Base-by-base conservation (phyloP, 2,888 invertebrate genomes). In the Acheta domesticus region DNA sequence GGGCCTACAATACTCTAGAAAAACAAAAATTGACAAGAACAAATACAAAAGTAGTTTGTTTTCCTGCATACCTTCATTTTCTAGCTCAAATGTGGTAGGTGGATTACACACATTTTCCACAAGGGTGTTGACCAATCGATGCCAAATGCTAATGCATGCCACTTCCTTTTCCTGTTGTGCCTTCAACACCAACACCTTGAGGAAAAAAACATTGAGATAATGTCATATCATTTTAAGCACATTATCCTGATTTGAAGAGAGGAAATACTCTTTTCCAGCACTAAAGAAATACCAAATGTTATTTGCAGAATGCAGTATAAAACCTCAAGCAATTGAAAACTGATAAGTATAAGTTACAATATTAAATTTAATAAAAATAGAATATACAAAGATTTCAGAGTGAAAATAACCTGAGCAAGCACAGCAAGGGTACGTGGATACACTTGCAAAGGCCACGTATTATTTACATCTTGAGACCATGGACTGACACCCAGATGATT, bases 131-230 rank as follows among this genome's bases (percentile, higher is more conserved):
- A 98, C 92, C 21, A 97, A 89, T 85, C 96, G 91, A 86, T 95
- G 94, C 96, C 98, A 97, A 86, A 98, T 96, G 78, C 94, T 93
- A 74, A 97, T 92, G 83, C 97, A 96, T 48, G 94, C 93, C 49
- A 94, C 93, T 88, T 98, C 97, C 83, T 96, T 94, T 84, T 96
- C 96, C 77, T 93, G 92, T 81, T 94, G 93, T 48, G 94, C 91
- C 85, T 95, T 93, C 83, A 93, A 88, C 21, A 97, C 87, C 50
- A 97, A 88, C 84, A 96, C 93, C 87, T 91, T 36, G 36, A 36
- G 36, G 8, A 36, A 8, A 8, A 36, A 36, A 36, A 36, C 8
- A 36, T 36, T 36, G 36, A 36, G 36, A 36, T 36, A 8, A 36
- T 36, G 36, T 36, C 36, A 36, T 36, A 36, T 5, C 36, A 36